Percentiles rank a stretch among this genome's conserved stretches.
phyloP scores from a whole-genome alignment of 2,113 vertebrate species.

The Toxotes jaculatrix region DNA sequence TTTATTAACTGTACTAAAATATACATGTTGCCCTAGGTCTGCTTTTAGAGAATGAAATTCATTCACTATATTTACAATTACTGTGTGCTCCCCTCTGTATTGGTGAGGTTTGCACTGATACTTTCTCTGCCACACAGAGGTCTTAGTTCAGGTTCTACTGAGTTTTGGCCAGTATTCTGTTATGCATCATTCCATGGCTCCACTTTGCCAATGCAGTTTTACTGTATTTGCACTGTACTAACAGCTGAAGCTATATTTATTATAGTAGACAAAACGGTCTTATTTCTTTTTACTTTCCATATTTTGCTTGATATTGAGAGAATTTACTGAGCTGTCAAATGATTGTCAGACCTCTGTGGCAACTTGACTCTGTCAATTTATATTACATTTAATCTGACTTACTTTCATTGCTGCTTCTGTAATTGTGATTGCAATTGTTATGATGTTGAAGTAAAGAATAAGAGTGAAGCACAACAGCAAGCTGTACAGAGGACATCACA shows the following conservation, averaged over 20 bases:
- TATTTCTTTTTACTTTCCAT: background rate
- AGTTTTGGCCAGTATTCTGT: background rate
- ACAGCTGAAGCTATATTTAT: too few relatives aligned
- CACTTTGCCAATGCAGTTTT: background rate
- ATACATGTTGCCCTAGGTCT: background rate
- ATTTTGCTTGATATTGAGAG: background rate
- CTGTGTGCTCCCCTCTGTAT: background rate
- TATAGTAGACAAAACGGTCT: background rate
- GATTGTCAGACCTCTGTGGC: too few relatives aligned
- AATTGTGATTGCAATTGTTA: background rate
- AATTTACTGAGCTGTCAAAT: background rate
- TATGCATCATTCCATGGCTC: background rate
- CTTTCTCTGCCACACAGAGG: background rate
- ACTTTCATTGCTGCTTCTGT: background rate
- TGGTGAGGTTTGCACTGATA: background rate
- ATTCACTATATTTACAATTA: background rate
- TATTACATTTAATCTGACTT: background rate
- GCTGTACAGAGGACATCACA: background rate
- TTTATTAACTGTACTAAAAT: background rate
- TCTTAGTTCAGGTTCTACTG: background rate
- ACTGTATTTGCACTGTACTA: background rate
- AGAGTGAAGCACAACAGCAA: background rate
- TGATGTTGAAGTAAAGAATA: background rate
- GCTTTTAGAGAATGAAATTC: background rate
- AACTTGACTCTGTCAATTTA: background rate